Conservation (phyloP, 2,888 invertebrate species). For the Polia nebulosa region DNA sequence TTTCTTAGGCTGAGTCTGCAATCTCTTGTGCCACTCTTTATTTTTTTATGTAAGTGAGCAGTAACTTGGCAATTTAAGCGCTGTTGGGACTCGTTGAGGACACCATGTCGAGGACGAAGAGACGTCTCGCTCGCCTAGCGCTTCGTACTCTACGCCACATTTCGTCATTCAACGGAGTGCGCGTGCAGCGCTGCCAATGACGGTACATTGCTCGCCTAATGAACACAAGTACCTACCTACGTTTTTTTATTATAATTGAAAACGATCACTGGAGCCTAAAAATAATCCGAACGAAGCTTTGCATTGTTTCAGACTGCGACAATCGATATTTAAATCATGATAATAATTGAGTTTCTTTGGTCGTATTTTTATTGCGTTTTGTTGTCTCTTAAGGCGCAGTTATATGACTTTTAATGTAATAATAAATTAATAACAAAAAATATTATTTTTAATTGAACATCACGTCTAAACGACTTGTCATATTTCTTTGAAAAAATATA, state of each 20-base stretch:
- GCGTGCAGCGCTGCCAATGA: conserved; percentile 26
- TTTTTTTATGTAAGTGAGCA: conserved; percentile 18
- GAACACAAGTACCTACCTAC: conserved; percentile 29
- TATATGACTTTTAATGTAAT: no score
- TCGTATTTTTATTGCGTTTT: not conserved
- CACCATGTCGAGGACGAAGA: conserved; percentile 13
- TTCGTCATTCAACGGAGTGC: conserved; percentile 41
- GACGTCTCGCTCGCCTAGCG: conserved; percentile 19
- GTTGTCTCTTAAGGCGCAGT: not conserved
- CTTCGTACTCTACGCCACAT: conserved; percentile 25
- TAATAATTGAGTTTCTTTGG: not conserved
- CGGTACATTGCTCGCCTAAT: conserved; percentile 38
- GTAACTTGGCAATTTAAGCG: conserved; percentile 8
- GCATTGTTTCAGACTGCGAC: conserved; percentile 7
- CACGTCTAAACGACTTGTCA: no score
- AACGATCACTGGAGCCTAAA: conserved; percentile 17
- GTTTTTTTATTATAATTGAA: conserved; percentile 21
- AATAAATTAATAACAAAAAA: no score
- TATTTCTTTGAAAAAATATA: no score
- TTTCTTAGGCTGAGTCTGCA: conserved; percentile 15
- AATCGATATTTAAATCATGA: not conserved
- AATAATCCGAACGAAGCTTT: conserved; percentile 13
- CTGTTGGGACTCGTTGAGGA: conserved; percentile 21
- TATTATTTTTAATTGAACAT: no score
- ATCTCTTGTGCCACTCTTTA: conserved; percentile 15